Percentiles rank a stretch among this genome's conserved stretches.
phyloP scores from a whole-genome alignment of 2,113 vertebrate genomes.

The Chelonoidis abingdonii region DNA sequence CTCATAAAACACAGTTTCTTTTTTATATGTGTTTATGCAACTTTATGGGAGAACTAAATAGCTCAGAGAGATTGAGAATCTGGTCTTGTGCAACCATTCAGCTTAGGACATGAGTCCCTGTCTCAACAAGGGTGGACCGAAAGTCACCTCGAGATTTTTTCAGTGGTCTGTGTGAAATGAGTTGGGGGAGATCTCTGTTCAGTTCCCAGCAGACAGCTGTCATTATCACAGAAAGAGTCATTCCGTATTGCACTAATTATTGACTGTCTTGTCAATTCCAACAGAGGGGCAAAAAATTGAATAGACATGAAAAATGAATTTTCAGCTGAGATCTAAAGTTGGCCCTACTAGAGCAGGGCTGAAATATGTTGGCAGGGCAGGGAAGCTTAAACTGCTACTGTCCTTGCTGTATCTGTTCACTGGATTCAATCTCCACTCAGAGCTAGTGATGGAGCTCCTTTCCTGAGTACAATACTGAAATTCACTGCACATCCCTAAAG shows the following conservation, averaged over 20 bases:
- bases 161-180: not conserved
- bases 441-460: not conserved
- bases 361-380: not conserved
- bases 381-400: not conserved
- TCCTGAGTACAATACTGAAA: not conserved
- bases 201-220: not conserved
- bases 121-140: not conserved
- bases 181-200: not conserved
- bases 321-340: not conserved
- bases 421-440: not conserved
- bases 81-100: not conserved
- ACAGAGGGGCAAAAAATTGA: not conserved
- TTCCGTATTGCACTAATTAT: not conserved
- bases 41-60: not conserved
- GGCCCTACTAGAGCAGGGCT: not conserved
- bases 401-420: not conserved
- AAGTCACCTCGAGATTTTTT: not conserved
- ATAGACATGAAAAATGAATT: not conserved
- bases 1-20: not conserved
- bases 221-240: not conserved
- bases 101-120: not conserved
- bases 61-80: not conserved
- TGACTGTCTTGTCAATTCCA: not conserved
- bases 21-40: not conserved
- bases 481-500: not conserved